Evolutionary conservation across 2,888 invertebrate species (phyloP).

Genomic region (Unio pictorum): DNA sequence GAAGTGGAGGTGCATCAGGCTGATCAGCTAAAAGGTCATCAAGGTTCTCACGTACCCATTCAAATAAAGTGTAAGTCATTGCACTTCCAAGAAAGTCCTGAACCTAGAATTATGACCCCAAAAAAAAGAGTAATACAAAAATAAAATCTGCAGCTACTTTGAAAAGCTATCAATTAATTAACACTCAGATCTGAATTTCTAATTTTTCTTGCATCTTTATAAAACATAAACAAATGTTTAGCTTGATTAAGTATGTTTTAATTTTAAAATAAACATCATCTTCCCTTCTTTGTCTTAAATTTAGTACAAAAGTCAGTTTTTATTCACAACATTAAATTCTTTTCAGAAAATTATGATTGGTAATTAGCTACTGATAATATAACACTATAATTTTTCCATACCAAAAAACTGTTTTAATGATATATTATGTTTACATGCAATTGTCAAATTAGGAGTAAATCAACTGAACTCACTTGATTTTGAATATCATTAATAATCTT

Average conservation of each 20-base stretch:
- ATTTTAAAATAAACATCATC: too few relatives aligned
- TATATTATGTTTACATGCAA: not conserved
- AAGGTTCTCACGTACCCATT: conserved; percentile 88
- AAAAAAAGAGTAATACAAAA: not conserved
- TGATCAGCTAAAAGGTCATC: conserved; percentile 80
- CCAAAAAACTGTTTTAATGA: not conserved
- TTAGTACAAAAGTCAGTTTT: too few relatives aligned
- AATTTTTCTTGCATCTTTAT: too few relatives aligned
- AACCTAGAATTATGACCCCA: conserved; percentile 72
- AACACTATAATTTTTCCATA: not conserved
- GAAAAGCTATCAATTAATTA: not conserved
- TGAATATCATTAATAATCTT: conserved; percentile 34
- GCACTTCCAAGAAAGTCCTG: conserved; percentile 89
- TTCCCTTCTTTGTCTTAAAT: too few relatives aligned
- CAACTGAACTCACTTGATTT: conserved; percentile 40
- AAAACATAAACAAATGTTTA: too few relatives aligned
- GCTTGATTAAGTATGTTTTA: too few relatives aligned
- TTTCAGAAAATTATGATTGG: too few relatives aligned
- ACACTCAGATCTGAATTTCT: too few relatives aligned
- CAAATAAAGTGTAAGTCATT: conserved; percentile 95
- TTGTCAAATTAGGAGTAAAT: not conserved
- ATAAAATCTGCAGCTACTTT: not conserved
- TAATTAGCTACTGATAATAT: too few relatives aligned
- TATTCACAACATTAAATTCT: too few relatives aligned
- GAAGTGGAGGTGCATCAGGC: conserved; percentile 74